Percentiles rank a stretch among this genome's conserved stretches.
These are phyloP conservation scores for Parascotia fuliginaria DNA, from an alignment of 2,888 invertebrate species.

Conservation along the genomic window DNA sequence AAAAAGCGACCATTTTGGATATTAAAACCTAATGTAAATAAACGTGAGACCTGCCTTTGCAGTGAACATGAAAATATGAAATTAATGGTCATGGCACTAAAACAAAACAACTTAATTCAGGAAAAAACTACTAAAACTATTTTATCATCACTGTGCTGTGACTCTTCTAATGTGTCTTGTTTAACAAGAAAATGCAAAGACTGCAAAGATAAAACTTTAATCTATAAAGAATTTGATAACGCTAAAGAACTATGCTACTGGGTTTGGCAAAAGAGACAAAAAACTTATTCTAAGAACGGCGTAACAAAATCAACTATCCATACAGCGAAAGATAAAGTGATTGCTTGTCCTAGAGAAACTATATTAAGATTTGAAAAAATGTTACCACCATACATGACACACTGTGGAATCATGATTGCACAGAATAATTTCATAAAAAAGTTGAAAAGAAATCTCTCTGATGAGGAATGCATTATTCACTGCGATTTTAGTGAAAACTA, in stretches of 20 bases:
- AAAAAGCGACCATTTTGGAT: not conserved
- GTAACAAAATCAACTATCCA: not conserved
- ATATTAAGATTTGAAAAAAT: slow-evolving; percentile 1
- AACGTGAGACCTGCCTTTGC: not conserved
- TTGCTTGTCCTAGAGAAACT: not conserved
- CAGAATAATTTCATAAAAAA: not conserved
- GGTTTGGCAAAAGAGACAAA: not conserved
- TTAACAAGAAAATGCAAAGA: not conserved
- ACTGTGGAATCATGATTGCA: not conserved
- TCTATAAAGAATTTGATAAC: not conserved
- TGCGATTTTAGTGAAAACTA: slow-evolving; percentile 1
- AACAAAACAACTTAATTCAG: not conserved
- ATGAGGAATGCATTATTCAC: not conserved
- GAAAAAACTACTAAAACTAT: not conserved
- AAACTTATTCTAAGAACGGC: not conserved
- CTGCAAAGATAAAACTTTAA: not conserved
- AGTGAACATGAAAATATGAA: not conserved
- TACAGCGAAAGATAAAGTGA: not conserved
- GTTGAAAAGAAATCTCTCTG: not conserved
- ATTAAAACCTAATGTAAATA: not conserved
- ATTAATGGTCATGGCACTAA: not conserved
- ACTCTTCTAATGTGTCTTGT: not conserved
- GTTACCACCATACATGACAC: not conserved
- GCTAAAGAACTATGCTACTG: not conserved
- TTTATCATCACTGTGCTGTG: not conserved